Evolutionary conservation across 1,140 invertebrate species (phyloP).

Genomic region (Drosophila kepulauana): DNA sequence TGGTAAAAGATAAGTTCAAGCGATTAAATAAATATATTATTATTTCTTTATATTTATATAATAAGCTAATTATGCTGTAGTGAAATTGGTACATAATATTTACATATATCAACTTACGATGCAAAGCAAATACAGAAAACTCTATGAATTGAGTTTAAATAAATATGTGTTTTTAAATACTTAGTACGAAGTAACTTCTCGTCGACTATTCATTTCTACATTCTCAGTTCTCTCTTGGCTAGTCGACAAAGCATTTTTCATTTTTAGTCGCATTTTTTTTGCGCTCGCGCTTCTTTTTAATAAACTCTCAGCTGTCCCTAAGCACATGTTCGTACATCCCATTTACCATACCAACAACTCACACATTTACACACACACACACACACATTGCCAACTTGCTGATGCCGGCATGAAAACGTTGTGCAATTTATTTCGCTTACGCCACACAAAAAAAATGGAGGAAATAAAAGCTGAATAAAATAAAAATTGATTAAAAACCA

Average conservation of each 20-base stretch:
- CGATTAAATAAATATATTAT: neutral
- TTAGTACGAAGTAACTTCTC: neutral
- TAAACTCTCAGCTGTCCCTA: slow-evolving; percentile 68
- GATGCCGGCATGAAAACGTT: slow-evolving; percentile 43
- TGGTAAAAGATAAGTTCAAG: no score
- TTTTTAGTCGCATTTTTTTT: slow-evolving; percentile 63
- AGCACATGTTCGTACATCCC: slow-evolving; percentile 53
- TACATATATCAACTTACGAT: no score
- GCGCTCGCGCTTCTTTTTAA: slow-evolving; percentile 62
- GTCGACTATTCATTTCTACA: neutral
- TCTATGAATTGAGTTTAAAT: no score
- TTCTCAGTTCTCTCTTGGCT: slow-evolving; percentile 20
- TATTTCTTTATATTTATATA: no score
- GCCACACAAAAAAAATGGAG: slow-evolving; percentile 11
- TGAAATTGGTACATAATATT: no score
- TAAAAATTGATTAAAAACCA: slow-evolving; percentile 78
- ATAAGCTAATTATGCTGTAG: no score
- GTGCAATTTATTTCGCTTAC: slow-evolving; percentile 72
- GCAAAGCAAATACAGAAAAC: no score
- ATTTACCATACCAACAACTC: slow-evolving; percentile 37
- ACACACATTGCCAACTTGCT: neutral
- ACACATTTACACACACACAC: slow-evolving; percentile 1
- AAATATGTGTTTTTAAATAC: no score
- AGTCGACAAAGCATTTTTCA: slow-evolving; percentile 72
- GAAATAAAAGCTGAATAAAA: slow-evolving; percentile 30